Percentiles rank a stretch among this genome's conserved stretches.
Evolutionary conservation across 2,888 invertebrate genomes (phyloP).

Genomic region (Hypsopygia costalis): DNA sequence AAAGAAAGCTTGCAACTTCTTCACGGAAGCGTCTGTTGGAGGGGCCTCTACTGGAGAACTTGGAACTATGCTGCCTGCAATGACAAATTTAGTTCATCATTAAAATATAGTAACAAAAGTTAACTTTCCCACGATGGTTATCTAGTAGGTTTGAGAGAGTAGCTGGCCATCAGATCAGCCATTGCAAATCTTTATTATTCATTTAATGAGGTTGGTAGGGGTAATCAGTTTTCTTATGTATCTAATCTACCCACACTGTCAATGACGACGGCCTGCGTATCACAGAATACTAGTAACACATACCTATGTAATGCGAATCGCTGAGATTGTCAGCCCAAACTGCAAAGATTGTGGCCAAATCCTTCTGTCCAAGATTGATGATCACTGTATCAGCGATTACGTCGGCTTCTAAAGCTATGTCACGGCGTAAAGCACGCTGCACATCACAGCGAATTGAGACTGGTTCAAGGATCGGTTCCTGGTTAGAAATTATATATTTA

Average conservation of each 20-base stretch:
- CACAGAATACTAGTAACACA: conserved; percentile 9
- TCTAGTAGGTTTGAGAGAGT: no score
- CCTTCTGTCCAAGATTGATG: conserved; percentile 87
- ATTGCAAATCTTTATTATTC: no score
- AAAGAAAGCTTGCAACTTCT: conserved; percentile 87
- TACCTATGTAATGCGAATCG: conserved; percentile 79
- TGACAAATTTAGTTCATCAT: neutral
- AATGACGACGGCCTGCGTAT: no score
- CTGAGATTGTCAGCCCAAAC: conserved; percentile 87
- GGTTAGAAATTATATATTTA: conserved; percentile 7
- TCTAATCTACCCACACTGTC: no score
- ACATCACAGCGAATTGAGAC: conserved; percentile 86
- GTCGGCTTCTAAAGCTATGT: conserved; percentile 80
- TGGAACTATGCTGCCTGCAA: conserved; percentile 49
- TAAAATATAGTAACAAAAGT: no score
- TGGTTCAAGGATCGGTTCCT: conserved; percentile 89
- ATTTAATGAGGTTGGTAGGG: no score
- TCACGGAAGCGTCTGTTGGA: conserved; percentile 78
- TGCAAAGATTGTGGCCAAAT: conserved; percentile 85
- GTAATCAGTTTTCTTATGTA: no score
- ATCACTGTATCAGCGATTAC: conserved; percentile 84
- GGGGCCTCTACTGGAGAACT: conserved; percentile 62
- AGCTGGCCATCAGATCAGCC: no score
- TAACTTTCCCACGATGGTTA: no score
- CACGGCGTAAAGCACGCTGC: conserved; percentile 74